Conservation (phyloP, 1,140 invertebrate genomes). For the Littorina saxatilis region DNA sequence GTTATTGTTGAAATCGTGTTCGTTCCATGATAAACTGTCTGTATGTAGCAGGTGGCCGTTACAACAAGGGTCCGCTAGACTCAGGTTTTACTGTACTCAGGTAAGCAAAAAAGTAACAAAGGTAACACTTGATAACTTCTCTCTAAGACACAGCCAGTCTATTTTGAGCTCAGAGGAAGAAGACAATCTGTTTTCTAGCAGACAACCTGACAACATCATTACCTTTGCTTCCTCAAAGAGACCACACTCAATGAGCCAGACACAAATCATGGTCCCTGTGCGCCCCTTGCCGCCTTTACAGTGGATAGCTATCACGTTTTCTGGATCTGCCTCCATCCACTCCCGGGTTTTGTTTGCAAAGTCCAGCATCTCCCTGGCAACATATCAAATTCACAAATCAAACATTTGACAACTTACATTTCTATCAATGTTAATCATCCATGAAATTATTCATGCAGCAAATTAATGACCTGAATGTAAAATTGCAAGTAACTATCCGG, state of each 20-base stretch:
- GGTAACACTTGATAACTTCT: no score
- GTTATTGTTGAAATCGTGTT: no score
- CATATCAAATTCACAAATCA: constrained; percentile 31
- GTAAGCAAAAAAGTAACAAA: no score
- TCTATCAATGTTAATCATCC: not conserved
- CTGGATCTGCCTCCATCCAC: constrained; percentile 77
- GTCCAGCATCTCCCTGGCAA: constrained; percentile 76
- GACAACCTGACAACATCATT: no score
- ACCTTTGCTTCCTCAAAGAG: constrained; percentile 77
- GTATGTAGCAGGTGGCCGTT: no score
- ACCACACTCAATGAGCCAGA: constrained; percentile 78
- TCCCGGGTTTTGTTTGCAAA: constrained; percentile 77
- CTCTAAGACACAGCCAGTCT: no score
- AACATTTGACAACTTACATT: not conserved
- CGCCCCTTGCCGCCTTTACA: constrained; percentile 82
- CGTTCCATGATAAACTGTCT: no score
- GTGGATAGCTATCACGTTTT: constrained; percentile 81
- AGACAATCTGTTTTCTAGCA: no score
- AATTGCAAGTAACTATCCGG: no score
- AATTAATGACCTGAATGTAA: constrained; percentile 2
- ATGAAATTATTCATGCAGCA: not conserved
- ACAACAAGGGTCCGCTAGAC: no score
- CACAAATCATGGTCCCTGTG: constrained; percentile 80
- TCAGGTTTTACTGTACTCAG: no score
- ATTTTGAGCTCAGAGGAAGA: no score